Conservation (phyloP, 1,140 invertebrate genomes). For the Lerema accius region DNA sequence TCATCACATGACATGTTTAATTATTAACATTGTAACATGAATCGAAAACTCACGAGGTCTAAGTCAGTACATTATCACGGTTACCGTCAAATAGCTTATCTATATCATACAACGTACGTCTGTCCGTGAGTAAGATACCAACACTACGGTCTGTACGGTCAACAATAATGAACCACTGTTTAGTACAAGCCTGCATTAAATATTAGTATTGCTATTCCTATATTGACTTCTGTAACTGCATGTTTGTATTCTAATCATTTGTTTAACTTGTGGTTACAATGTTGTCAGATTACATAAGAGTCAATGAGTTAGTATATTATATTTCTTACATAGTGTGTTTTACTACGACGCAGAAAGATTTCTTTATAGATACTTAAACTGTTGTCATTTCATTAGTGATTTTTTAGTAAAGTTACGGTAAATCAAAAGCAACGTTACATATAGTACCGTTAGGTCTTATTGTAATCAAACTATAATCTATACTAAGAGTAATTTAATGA, state of each 20-base stretch:
- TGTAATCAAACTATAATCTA: no score
- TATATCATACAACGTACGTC: conserved; percentile 14
- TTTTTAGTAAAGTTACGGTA: no score
- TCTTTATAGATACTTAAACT: background rate
- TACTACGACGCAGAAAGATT: background rate
- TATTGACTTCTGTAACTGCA: conserved; percentile 16
- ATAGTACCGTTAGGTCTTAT: no score
- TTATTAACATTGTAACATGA: background rate
- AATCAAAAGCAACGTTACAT: no score
- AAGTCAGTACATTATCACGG: conserved; percentile 7
- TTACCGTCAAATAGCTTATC: conserved; percentile 4
- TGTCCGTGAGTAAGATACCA: conserved; percentile 4
- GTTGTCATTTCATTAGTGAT: background rate
- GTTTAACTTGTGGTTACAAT: conserved; percentile 23
- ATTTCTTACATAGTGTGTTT: background rate
- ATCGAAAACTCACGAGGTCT: background rate
- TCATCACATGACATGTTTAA: no score
- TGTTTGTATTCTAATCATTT: conserved; percentile 18
- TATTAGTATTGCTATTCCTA: conserved; percentile 28
- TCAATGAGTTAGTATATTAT: conserved; percentile 11
- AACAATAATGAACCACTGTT: conserved; percentile 15
- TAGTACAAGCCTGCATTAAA: conserved; percentile 18
- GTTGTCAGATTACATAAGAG: conserved; percentile 25
- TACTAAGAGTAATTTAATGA: no score
- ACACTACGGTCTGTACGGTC: background rate